Conservation (phyloP, 1,140 invertebrate genomes). For the Drosophila willistoni region DNA sequence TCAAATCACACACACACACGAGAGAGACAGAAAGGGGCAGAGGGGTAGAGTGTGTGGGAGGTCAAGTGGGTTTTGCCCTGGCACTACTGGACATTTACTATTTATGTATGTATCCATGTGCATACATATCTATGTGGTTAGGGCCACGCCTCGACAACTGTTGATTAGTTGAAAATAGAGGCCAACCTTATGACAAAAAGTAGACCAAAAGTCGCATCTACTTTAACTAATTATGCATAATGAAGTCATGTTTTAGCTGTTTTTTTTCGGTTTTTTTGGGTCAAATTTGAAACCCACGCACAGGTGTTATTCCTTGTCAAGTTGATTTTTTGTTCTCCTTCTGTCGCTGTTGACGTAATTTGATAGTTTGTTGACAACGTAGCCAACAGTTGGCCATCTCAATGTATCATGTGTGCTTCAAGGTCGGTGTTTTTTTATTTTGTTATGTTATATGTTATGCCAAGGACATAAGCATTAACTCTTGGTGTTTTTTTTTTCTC, state of each 20-base stretch:
- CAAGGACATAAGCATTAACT: slow-evolving; percentile 16
- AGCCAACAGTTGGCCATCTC: slow-evolving; percentile 36
- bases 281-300: slow-evolving; percentile 58
- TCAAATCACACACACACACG: slow-evolving; percentile 44
- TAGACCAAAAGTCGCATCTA: slow-evolving; percentile 10
- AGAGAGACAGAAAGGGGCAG: background rate
- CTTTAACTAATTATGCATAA: slow-evolving; percentile 60
- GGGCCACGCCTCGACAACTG: slow-evolving; percentile 44
- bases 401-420: slow-evolving; percentile 43
- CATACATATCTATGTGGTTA: slow-evolving; percentile 18
- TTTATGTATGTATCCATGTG: no score
- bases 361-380: slow-evolving; percentile 40
- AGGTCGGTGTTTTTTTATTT: slow-evolving; percentile 30
- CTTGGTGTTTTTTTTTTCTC: slow-evolving; percentile 5
- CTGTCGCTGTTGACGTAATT: slow-evolving; percentile 71
- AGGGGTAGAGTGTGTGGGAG: no score
- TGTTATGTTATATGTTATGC: slow-evolving; percentile 41
- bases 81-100: no score
- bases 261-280: slow-evolving; percentile 38
- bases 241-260: slow-evolving; percentile 8
- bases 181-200: background rate
- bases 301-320: slow-evolving; percentile 46
- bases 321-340: slow-evolving; percentile 29
- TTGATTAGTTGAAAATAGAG: slow-evolving; percentile 30
- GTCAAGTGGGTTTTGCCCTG: background rate